phyloP scores from a whole-genome alignment of 2,888 invertebrate genomes.

The Drosophila vallismaia region DNA sequence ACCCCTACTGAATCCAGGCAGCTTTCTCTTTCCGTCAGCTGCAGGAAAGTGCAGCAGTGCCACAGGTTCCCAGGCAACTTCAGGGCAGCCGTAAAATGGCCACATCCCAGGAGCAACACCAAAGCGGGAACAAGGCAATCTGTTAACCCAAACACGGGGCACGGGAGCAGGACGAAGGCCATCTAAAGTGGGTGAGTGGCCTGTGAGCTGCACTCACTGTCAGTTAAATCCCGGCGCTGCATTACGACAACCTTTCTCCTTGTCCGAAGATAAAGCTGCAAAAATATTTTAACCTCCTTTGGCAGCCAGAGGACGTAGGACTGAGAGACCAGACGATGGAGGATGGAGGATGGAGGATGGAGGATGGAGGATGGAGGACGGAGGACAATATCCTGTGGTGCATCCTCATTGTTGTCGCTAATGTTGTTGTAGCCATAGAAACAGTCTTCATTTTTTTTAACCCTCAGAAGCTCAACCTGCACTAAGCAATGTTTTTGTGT shows the following conservation, averaged over 20 bases:
- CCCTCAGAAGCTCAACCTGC: conserved; percentile 55
- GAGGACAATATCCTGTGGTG: conserved; percentile 22
- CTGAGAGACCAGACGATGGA: not conserved
- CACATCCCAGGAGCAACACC: conserved; percentile 67
- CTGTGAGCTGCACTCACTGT: conserved; percentile 67
- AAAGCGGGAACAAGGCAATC: conserved; percentile 64
- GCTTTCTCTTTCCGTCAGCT: conserved; percentile 18
- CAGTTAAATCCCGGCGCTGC: conserved; percentile 73
- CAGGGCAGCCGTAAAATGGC: conserved; percentile 71
- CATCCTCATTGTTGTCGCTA: conserved; percentile 40
- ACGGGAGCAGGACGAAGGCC: not conserved
- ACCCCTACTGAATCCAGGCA: no score
- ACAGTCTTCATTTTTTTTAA: not conserved
- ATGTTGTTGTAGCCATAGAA: conserved; percentile 28
- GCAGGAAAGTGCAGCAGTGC: conserved; percentile 35
- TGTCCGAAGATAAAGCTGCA: conserved; percentile 77
- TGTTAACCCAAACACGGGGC: conserved; percentile 61
- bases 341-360: conserved; percentile 1
- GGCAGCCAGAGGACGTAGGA: conserved; percentile 50
- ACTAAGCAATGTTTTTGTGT: conserved; percentile 71
- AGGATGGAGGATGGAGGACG: not conserved
- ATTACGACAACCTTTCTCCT: conserved; percentile 56
- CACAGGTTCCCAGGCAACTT: conserved; percentile 55
- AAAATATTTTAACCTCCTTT: conserved; percentile 79
- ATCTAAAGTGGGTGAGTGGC: conserved; percentile 16